Evolutionary conservation across 2,113 vertebrate genomes (phyloP), one percentile per base, ranked within the genome.

Genomic region (Plecturocebus donacophilus): DNA sequence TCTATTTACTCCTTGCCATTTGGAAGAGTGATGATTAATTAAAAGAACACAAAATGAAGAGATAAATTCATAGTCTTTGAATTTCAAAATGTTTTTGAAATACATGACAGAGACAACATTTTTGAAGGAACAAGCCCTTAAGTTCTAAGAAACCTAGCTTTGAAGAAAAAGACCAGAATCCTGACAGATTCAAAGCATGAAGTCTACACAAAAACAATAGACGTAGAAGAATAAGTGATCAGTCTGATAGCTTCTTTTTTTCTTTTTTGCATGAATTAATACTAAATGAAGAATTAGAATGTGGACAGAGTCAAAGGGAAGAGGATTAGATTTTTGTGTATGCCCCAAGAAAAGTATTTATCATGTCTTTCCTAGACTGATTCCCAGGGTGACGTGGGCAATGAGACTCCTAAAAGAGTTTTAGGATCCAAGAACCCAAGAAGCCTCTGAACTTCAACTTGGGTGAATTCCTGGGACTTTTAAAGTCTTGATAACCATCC

Each of bases 51-150:
- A 79, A 27, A 71, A 84, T 54, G 6, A 95, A 85, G 54, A 68
- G 10, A 32, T 68, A 79, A 88, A 56, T 49, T 68, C 21, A 82
- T 21, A 94, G 11, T 0, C 11, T 86, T 96, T 93, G 47, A 73
- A 40, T 83, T 96, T 91, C 76, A 96, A 88, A 73, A 91, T 21
- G 17, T 12, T 56, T 79, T 71, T 94, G 58, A 88, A 80, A 81
- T 56, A 73, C 0, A 20, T 79, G 30, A 85, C 17, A 52, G 35
- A 92, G n/a, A 92, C 12, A 66, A 66, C 76, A 56, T 91, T 81
- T 88, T 96, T 73, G 35, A 88, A 7, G 19, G 32, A 81, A 40
- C 6, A 93, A 56, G 17, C 0, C n/a, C 77, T 81, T 42, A 89
- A 88, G 17, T 79, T 75, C 10, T 86, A 61, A 89, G 32, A 96